Percentiles rank a stretch among this genome's conserved stretches.
phyloP scores from a whole-genome alignment of 1,140 invertebrate species.

The Nomia melanderi region DNA sequence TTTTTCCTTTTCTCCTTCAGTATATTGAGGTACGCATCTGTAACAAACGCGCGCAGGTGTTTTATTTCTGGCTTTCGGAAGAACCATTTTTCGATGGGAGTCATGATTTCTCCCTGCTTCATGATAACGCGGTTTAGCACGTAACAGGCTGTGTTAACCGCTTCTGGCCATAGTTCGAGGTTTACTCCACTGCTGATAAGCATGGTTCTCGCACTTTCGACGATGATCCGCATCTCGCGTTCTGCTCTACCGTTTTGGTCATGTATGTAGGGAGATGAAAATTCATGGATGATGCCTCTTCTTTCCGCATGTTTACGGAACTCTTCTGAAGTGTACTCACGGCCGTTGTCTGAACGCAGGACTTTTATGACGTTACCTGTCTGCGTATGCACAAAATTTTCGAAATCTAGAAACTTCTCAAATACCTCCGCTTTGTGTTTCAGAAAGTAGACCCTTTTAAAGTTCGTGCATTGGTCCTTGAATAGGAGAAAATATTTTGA shows the following conservation, averaged over 20 bases:
- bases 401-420: background rate
- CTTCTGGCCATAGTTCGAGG: constrained; percentile 38
- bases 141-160: constrained; percentile 34
- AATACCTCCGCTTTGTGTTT: constrained; percentile 71
- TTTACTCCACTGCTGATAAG: background rate
- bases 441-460: constrained; percentile 71
- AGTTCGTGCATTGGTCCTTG: constrained; percentile 77
- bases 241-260: constrained; percentile 76
- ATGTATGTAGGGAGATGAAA: constrained; percentile 66
- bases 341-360: background rate
- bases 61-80: background rate
- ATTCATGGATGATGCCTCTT: background rate
- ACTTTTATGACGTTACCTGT: constrained; percentile 1
- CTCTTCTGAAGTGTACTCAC: background rate
- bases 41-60: constrained; percentile 38
- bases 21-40: constrained; percentile 20
- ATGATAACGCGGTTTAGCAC: background rate
- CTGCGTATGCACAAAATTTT: background rate
- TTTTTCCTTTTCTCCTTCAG: constrained; percentile 39
- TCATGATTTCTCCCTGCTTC: constrained; percentile 25
- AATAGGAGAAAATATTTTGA: constrained; percentile 71
- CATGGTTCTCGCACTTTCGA: constrained; percentile 13
- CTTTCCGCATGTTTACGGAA: background rate
- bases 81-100: constrained; percentile 54
- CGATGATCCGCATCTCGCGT: constrained; percentile 22